Percentiles rank a stretch among this genome's conserved stretches.
phyloP scores from a whole-genome alignment of 2,113 vertebrate genomes.

The Tapirus terrestris region DNA sequence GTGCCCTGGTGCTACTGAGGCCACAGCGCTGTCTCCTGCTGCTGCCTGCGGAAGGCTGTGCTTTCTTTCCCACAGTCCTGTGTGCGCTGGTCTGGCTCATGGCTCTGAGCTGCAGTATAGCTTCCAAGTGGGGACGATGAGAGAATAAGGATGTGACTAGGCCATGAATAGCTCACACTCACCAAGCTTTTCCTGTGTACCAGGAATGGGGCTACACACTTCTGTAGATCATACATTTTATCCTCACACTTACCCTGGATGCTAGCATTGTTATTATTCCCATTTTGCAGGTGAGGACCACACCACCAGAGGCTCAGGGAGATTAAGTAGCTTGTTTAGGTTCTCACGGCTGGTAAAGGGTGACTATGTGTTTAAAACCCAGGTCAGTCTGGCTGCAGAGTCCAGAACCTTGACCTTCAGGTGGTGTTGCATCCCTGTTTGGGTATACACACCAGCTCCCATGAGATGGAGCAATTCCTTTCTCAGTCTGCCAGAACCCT shows the following conservation, averaged over 20 bases:
- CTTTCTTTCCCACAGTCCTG: not conserved
- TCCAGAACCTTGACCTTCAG: not conserved
- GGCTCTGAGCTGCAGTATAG: not conserved
- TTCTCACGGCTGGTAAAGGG: not conserved
- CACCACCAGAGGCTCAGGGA: not conserved
- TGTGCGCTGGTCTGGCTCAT: not conserved
- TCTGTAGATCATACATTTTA: not conserved
- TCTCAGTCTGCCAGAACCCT: not conserved
- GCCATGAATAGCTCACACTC: not conserved
- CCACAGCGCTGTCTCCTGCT: not conserved
- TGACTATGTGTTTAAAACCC: not conserved
- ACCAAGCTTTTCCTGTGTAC: not conserved
- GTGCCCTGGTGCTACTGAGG: rapidly evolving
- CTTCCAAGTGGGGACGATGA: not conserved
- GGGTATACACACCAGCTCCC: rapidly evolving
- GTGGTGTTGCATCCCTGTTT: rapidly evolving
- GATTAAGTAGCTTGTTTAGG: not conserved
- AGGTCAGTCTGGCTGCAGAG: not conserved
- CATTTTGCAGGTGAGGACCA: not conserved
- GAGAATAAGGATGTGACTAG: too few relatives aligned
- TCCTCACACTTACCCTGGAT: not conserved
- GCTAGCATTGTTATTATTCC: too few relatives aligned
- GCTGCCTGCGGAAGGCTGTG: not conserved
- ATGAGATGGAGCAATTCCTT: not conserved
- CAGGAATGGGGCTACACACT: not conserved